Base-by-base conservation (phyloP, 1,140 invertebrate species). In the Neodiprion fabricii region DNA sequence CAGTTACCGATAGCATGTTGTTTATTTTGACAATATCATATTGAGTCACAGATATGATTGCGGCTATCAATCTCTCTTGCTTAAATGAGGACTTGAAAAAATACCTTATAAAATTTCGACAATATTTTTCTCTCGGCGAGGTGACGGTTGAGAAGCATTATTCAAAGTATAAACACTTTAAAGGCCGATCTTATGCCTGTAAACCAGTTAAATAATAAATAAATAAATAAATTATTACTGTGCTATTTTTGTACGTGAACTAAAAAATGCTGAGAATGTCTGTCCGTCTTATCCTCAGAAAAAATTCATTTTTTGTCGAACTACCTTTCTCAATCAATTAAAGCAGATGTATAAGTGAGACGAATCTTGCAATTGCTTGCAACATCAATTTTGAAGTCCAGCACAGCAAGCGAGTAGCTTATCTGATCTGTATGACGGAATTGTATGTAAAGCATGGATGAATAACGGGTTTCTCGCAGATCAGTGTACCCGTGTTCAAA, bases 241-340 rank as follows among this genome's bases (percentile, higher is more conserved):
- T 68, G 10, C 50, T 9, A 67, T 8, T 7, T 74, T 72, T 67
- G n/a, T 9, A 10, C 61, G 48, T 7, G 61, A 71, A 11, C 48
- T 76, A 8, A n/a, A 67, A 50, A 71, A 21, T 66, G 48, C 9
- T 21, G 48, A 68, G 11, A 12, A 21, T 53, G 7, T 9, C 10
- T 76, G 75, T 50, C 70, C 72, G 48, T 17, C 47, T 9, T 76
- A 72, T 74, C 70, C 47, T 68, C 2, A 74, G 17, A 69, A 70
- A 74, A 72, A 77, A 75, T 70, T 53, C 73, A 0, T 73, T 74
- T 75, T 76, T 73, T 23, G 28, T 75, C 3, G 7, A 77, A 68
- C 71, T 79, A 28, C 75, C 65, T 49, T 78, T 53, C 3, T 74
- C 0, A 28, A 79, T 2, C 78, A 79, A 67, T 65, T 77, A 17